Evolutionary conservation across 2,888 invertebrate species (phyloP).

Genomic region (Synanthedon vespiformis): DNA sequence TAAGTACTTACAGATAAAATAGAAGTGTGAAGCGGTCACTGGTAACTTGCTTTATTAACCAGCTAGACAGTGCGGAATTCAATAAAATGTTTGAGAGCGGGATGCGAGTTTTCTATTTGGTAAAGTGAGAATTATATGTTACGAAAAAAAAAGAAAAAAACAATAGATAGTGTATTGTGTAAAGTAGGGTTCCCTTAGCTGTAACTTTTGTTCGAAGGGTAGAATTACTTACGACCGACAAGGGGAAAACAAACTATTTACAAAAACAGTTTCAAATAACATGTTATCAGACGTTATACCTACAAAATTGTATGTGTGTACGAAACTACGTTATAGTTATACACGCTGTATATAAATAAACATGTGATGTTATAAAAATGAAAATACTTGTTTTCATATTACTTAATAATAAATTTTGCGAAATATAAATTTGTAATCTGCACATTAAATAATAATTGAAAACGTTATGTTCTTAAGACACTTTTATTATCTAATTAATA

Average conservation of each 20-base stretch:
- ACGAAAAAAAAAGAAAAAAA: constrained; percentile 33
- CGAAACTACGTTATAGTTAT: no score
- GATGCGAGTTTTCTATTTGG: constrained; percentile 40
- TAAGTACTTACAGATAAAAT: constrained; percentile 3
- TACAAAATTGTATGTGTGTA: not conserved
- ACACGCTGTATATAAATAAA: no score
- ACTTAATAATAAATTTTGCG: no score
- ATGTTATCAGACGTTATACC: constrained; percentile 14
- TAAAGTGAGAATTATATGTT: constrained; percentile 60
- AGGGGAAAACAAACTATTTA: constrained; percentile 44
- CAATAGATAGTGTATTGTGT: constrained; percentile 32
- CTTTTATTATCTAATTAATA: no score
- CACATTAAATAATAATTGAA: no score
- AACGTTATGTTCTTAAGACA: no score
- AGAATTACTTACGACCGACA: constrained; percentile 55
- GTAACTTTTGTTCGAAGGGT: constrained; percentile 50
- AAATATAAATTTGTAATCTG: no score
- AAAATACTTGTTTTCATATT: no score
- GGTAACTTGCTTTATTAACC: constrained; percentile 41
- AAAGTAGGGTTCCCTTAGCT: constrained; percentile 39
- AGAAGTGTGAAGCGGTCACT: constrained; percentile 18
- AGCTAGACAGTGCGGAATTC: constrained; percentile 43
- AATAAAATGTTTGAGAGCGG: constrained; percentile 47
- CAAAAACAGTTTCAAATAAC: constrained; percentile 39
- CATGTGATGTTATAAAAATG: no score